Percentiles rank a stretch among this genome's conserved stretches.
Evolutionary conservation across 1,140 invertebrate genomes (phyloP).

Genomic region (Drosophila yakuba): DNA sequence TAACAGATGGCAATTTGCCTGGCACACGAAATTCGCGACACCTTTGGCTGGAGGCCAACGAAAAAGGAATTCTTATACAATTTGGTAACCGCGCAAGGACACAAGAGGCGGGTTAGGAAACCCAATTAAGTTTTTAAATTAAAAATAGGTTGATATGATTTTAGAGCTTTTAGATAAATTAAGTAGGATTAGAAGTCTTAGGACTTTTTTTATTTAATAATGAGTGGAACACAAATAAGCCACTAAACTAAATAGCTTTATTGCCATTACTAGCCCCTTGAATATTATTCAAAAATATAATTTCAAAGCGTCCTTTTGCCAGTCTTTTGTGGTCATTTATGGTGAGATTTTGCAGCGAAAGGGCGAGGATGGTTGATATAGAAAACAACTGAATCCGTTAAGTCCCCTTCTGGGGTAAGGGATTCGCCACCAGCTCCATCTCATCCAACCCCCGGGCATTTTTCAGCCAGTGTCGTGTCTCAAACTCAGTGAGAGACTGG

Average conservation of each 20-base stretch:
- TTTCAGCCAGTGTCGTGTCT: slow-evolving; percentile 48
- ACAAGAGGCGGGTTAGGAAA: neutral
- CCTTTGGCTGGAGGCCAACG: slow-evolving; percentile 65
- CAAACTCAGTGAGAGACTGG: slow-evolving; percentile 42
- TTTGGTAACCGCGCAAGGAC: neutral
- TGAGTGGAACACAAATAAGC: neutral
- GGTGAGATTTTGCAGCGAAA: slow-evolving; percentile 21
- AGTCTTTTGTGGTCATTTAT: slow-evolving; percentile 40
- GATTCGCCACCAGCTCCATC: slow-evolving; percentile 31
- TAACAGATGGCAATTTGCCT: slow-evolving; percentile 72
- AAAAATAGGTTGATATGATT: no score
- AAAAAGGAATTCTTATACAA: slow-evolving; percentile 8
- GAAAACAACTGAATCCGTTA: slow-evolving; percentile 41
- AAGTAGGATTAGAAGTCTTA: no score
- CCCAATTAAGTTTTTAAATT: neutral
- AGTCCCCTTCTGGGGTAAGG: slow-evolving; percentile 39
- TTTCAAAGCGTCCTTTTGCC: slow-evolving; percentile 16
- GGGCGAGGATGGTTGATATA: slow-evolving; percentile 2
- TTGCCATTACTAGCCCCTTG: neutral
- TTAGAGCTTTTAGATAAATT: neutral
- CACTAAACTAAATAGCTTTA: no score
- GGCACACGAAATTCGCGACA: slow-evolving; percentile 51
- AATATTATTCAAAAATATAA: slow-evolving; percentile 17
- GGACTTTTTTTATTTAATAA: neutral
- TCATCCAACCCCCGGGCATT: slow-evolving; percentile 18